Conservation (phyloP, 1,140 invertebrate genomes). For the Nasonia longicornis region DNA sequence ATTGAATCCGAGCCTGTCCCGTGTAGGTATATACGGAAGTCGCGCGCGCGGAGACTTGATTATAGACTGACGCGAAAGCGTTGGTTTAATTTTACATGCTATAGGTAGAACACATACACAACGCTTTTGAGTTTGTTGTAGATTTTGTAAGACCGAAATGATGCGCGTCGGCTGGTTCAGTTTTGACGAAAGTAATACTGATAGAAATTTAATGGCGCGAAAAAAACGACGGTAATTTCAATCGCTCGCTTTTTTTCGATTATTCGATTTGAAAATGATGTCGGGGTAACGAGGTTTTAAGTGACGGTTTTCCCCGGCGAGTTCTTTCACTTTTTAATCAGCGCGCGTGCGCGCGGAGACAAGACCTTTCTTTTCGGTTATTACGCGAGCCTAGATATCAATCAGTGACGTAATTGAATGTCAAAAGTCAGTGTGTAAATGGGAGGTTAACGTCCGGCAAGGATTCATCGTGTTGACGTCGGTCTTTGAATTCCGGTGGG, state of each 20-base stretch:
- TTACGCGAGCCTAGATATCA: neutral
- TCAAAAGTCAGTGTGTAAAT: conserved; percentile 11
- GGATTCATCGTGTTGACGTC: neutral
- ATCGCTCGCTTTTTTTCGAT: neutral
- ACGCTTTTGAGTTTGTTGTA: no score
- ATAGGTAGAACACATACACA: neutral
- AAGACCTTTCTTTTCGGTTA: neutral
- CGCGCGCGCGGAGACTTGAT: neutral
- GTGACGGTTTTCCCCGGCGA: neutral
- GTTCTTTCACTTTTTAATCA: neutral
- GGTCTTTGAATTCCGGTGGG: neutral
- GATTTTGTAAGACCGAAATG: no score
- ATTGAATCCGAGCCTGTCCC: neutral
- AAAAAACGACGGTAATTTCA: neutral
- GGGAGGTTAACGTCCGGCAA: conserved; percentile 37
- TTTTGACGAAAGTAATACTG: neutral
- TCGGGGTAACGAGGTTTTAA: neutral
- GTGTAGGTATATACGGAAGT: neutral
- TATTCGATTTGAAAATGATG: neutral
- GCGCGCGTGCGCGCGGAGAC: neutral
- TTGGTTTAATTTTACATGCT: neutral
- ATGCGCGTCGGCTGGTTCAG: neutral
- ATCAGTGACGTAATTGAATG: conserved; percentile 25
- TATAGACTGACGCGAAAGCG: neutral
- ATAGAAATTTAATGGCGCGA: neutral